Evolutionary conservation across 2,113 vertebrate species (phyloP).

Genomic region (Callithrix jacchus): DNA sequence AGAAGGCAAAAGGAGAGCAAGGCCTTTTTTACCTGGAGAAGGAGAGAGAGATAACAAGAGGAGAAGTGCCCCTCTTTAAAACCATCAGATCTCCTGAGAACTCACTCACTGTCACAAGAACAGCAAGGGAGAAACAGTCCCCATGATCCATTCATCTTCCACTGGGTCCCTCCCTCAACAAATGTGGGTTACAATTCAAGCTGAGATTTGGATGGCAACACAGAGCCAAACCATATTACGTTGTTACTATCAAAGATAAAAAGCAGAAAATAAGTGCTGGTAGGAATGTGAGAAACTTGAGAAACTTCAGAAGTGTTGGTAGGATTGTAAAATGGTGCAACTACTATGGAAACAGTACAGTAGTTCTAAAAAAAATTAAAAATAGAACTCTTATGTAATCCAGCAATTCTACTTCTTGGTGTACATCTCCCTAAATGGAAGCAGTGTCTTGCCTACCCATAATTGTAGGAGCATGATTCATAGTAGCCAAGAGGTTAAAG

Average conservation of each 20-base stretch:
- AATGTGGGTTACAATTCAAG: too few species aligned
- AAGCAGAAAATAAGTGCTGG: background rate
- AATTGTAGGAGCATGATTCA: background rate
- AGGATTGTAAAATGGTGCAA: background rate
- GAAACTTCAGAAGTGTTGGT: background rate
- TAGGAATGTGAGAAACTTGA: background rate
- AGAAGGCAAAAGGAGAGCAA: too few species aligned
- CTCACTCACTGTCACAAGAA: too few species aligned
- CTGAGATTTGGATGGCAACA: too few species aligned
- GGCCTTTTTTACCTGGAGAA: too few species aligned
- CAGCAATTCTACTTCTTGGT: background rate
- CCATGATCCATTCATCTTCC: too few species aligned
- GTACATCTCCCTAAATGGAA: background rate
- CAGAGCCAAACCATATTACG: too few species aligned
- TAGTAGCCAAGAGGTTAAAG: background rate
- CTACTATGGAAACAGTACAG: background rate
- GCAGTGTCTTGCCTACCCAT: background rate
- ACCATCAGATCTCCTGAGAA: too few species aligned
- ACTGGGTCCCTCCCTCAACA: too few species aligned
- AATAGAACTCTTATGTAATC: background rate
- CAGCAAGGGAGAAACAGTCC: too few species aligned
- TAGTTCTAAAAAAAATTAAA: background rate
- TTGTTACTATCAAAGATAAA: background rate
- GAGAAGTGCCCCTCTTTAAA: too few species aligned
- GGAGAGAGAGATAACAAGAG: too few species aligned